These are phyloP conservation scores for Panulirus ornatus DNA, from an alignment of 1,140 invertebrate genomes.

Conservation along the genomic window DNA sequence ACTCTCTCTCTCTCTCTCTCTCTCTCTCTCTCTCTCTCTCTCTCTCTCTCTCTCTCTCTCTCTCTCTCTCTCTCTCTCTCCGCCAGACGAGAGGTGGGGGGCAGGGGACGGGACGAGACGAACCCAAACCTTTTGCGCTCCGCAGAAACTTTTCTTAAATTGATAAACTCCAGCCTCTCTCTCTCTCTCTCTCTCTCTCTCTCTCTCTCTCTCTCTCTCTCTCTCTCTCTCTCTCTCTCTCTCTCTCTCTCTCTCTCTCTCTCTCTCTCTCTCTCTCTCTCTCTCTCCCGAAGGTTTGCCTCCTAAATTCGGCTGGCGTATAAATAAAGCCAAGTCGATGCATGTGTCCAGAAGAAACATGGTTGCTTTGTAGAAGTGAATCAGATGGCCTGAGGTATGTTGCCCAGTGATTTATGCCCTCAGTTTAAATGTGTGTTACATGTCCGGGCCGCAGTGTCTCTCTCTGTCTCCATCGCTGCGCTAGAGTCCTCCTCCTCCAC, in stretches of 20 bases:
- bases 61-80: not conserved
- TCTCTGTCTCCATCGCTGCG: constrained; percentile 62
- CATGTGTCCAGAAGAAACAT: constrained; percentile 68
- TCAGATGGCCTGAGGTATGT: constrained; percentile 68
- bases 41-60: not conserved
- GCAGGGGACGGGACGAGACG: not conserved
- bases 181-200: too few species aligned
- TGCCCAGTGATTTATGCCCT: constrained; percentile 56
- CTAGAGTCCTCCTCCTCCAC: not conserved
- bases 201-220: too few species aligned
- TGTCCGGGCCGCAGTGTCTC: constrained; percentile 43
- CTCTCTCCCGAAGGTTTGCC: constrained; percentile 46
- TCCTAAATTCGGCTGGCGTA: constrained; percentile 58
- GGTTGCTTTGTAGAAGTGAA: constrained; percentile 67
- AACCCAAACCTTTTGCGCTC: not conserved
- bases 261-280: too few species aligned
- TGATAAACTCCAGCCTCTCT: constrained; percentile 57
- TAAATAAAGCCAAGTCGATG: constrained; percentile 62
- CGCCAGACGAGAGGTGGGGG: not conserved
- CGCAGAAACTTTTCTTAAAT: constrained; percentile 55
- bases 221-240: too few species aligned
- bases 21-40: not conserved
- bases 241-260: too few species aligned
- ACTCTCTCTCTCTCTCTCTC: too few species aligned
- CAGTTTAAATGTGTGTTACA: constrained; percentile 69